These are phyloP conservation scores for Alexandromys fortis DNA, from an alignment of 2,113 vertebrate species.

Conservation along the genomic window DNA sequence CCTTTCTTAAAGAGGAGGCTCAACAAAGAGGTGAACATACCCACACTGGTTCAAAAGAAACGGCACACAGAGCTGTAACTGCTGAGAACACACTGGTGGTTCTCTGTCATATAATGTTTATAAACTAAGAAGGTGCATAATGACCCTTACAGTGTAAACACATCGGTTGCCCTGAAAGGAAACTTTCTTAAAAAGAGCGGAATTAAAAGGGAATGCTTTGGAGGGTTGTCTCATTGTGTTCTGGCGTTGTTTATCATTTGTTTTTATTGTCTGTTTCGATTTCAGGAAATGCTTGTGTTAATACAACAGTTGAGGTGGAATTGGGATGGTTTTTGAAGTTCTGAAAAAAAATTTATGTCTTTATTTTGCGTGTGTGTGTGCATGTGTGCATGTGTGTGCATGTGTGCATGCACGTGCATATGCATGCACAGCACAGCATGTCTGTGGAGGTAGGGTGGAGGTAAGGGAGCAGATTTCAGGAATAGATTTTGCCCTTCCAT, in stretches of 20 bases:
- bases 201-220: not conserved
- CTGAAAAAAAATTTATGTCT: not conserved
- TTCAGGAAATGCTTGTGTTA: constrained; percentile 37
- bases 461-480: not conserved
- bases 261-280: not conserved
- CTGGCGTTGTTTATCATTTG: not conserved
- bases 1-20: constrained; percentile 45
- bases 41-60: constrained; percentile 42
- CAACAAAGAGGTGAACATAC: constrained; percentile 48
- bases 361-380: too few species aligned
- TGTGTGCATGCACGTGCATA: not conserved
- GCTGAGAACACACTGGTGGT: not conserved
- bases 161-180: not conserved
- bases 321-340: constrained; percentile 5
- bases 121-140: not conserved
- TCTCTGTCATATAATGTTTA: constrained; percentile 28
- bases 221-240: constrained; percentile 32
- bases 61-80: not conserved
- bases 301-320: not conserved
- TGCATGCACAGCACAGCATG: not conserved
- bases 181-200: not conserved
- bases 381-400: fast-evolving
- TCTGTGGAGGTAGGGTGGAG: not conserved
- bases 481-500: not conserved
- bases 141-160: not conserved